Conservation (phyloP, 1,140 invertebrate genomes). For the Cydia fagiglandana region DNA sequence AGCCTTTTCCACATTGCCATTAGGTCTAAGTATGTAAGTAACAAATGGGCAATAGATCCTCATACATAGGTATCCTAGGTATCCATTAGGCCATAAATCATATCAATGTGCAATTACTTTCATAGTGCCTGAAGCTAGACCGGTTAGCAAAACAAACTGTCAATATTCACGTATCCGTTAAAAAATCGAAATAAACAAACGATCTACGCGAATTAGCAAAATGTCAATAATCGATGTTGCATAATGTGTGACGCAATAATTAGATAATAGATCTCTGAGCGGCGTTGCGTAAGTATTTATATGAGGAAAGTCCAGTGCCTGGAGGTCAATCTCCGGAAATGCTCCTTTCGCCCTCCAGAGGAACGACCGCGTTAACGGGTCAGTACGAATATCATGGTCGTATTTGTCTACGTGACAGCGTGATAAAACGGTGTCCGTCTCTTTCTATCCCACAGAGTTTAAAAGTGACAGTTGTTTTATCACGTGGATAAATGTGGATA, state of each 20-base stretch:
- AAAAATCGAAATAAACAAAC: constrained; percentile 35
- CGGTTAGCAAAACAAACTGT: constrained; percentile 8
- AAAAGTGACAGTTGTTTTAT: no score
- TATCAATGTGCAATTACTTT: background rate
- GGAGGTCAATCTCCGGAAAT: constrained; percentile 12
- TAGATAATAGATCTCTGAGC: constrained; percentile 65
- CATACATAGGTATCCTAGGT: no score
- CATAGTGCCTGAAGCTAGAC: background rate
- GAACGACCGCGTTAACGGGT: background rate
- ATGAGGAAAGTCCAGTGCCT: constrained; percentile 47
- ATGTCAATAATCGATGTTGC: constrained; percentile 56
- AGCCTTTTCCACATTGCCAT: no score
- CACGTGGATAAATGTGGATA: no score
- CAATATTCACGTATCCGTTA: constrained; percentile 34
- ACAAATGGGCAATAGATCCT: no score
- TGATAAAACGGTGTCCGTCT: no score
- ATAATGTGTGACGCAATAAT: constrained; percentile 64
- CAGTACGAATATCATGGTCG: no score
- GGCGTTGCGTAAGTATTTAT: constrained; percentile 41
- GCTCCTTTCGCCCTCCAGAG: background rate
- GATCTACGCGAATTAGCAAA: constrained; percentile 40
- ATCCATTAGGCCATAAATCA: no score
- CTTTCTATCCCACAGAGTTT: background rate
- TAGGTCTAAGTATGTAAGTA: no score
- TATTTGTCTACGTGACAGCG: no score